Evolutionary conservation across 2,797 vertebrate species (phyloP).

Genomic region (Discoglossus pictus): DNA sequence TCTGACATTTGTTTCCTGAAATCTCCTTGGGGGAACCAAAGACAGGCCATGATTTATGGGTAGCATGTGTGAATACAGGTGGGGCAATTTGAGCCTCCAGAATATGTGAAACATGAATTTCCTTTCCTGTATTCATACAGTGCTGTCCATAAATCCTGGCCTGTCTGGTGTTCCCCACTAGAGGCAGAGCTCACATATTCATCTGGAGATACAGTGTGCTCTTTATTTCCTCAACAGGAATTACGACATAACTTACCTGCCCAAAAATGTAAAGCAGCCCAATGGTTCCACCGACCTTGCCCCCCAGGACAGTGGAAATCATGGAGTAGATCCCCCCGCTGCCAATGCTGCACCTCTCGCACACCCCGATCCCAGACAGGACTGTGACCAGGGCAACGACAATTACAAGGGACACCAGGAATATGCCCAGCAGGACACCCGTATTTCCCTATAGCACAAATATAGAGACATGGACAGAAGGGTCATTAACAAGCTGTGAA

Average conservation of each 20-base stretch:
- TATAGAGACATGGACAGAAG: too few relatives aligned
- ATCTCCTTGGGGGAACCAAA: too few relatives aligned
- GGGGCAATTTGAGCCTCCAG: too few relatives aligned
- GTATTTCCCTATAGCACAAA: conserved; percentile 84
- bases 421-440: conserved; percentile 85
- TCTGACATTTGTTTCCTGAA: too few relatives aligned
- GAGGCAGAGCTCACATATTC: too few relatives aligned
- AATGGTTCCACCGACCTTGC: conserved; percentile 84
- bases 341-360: conserved; percentile 79
- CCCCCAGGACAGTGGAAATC: conserved; percentile 90
- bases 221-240: fast-evolving
- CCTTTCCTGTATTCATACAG: too few relatives aligned
- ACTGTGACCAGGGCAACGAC: conserved; percentile 90
- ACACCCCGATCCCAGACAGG: conserved; percentile 90
- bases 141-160: too few relatives aligned
- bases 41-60: too few relatives aligned
- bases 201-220: fast-evolving
- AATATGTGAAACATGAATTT: too few relatives aligned
- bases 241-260: conserved; percentile 73
- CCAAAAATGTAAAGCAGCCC: conserved; percentile 95
- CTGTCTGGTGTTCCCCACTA: too few relatives aligned
- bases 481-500: too few relatives aligned
- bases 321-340: conserved; percentile 93
- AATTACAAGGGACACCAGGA: conserved; percentile 89
- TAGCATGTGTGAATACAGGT: too few relatives aligned